A percentile compares a stretch with the other conserved stretches of the same genome.
These are phyloP conservation scores for Phragmatobia fuliginosa DNA, from an alignment of 2,888 invertebrate genomes.

Conservation along the genomic window DNA sequence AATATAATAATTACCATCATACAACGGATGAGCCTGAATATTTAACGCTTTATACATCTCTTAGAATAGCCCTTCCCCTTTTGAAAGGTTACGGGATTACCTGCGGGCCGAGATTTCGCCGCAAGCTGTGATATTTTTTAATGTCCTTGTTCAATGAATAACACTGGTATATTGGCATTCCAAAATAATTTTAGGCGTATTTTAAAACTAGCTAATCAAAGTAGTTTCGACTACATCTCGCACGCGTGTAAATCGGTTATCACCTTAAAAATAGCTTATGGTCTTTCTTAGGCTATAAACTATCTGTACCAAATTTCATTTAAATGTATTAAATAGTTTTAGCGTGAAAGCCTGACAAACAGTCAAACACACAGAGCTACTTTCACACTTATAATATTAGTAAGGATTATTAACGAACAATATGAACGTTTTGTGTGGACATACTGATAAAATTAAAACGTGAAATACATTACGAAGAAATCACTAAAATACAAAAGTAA, in stretches of 20 bases:
- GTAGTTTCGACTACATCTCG: too few species aligned
- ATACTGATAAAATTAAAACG: neutral
- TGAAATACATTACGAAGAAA: neutral
- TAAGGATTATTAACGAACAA: too few species aligned
- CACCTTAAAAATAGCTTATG: too few species aligned
- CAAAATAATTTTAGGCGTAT: neutral
- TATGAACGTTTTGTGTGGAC: too few species aligned
- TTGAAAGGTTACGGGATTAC: constrained; percentile 8
- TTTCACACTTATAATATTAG: too few species aligned
- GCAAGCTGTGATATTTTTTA: constrained; percentile 13
- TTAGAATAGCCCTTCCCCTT: constrained; percentile 10
- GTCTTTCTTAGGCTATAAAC: too few species aligned
- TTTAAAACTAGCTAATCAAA: too few species aligned
- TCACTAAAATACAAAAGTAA: neutral
- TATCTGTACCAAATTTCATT: too few species aligned
- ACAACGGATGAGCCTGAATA: neutral
- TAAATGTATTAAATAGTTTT: too few species aligned
- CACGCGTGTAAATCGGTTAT: too few species aligned
- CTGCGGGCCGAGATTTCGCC: constrained; percentile 10
- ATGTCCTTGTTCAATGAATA: constrained; percentile 11
- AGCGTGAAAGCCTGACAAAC: too few species aligned
- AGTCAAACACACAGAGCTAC: too few species aligned
- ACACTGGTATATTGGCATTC: constrained; percentile 9
- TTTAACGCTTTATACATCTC: constrained; percentile 6
- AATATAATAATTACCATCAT: constrained; percentile 8